Evolutionary conservation across 2,113 vertebrate species (phyloP).

Genomic region (Odocoileus virginianus): DNA sequence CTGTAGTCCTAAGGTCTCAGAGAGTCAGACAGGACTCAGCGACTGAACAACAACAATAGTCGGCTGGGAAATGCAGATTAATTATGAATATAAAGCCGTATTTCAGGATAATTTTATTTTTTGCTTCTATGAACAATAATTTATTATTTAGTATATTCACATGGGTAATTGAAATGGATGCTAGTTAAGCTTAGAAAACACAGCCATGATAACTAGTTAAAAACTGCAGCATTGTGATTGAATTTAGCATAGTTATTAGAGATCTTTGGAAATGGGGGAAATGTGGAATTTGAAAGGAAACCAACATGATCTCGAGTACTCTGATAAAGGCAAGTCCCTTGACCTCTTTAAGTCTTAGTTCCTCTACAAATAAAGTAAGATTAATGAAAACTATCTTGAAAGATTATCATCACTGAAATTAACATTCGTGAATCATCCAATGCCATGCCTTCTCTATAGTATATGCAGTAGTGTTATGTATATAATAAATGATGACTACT

Average conservation of each 20-base stretch:
- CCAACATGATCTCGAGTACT: background rate
- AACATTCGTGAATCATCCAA: background rate
- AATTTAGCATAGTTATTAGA: background rate
- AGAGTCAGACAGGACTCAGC: background rate
- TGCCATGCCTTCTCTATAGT: background rate
- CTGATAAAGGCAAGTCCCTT: background rate
- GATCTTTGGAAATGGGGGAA: background rate
- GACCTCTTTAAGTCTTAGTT: background rate
- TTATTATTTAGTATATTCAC: background rate
- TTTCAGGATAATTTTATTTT: background rate
- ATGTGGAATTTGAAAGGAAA: background rate
- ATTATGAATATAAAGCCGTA: background rate
- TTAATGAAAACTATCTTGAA: background rate
- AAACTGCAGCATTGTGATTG: background rate
- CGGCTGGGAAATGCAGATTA: background rate
- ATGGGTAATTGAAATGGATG: background rate
- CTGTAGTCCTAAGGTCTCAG: background rate
- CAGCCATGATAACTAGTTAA: background rate
- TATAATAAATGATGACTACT: background rate
- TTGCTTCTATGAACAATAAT: background rate
- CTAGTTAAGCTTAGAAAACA: background rate
- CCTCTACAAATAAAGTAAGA: background rate
- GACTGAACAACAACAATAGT: background rate
- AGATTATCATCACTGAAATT: background rate
- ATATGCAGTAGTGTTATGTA: background rate